Conservation (phyloP, 1,140 invertebrate species). For the Carposina sasakii region DNA sequence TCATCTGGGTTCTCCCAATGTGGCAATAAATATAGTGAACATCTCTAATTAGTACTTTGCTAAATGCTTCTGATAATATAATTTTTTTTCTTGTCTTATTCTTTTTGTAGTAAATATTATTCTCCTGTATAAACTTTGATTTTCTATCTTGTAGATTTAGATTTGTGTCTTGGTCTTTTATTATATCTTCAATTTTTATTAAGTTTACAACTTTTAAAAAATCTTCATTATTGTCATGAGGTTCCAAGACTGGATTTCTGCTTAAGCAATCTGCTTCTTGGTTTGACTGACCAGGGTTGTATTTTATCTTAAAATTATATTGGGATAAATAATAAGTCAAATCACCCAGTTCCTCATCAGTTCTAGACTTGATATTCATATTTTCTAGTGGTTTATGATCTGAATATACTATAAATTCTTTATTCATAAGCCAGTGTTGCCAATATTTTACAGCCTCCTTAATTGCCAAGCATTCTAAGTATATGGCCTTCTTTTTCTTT, state of each 20-base stretch:
- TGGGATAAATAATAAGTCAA: no score
- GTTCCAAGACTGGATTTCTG: constrained; percentile 17
- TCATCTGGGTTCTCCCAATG: constrained; percentile 6
- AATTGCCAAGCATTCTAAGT: constrained; percentile 34
- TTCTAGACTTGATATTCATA: constrained; percentile 35
- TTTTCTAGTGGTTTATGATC: constrained; percentile 47
- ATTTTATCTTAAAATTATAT: no score
- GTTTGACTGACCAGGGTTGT: no score
- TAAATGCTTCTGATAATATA: constrained; percentile 11
- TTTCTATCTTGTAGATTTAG: neutral
- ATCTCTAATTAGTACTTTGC: constrained; percentile 5
- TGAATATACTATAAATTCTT: constrained; percentile 34
- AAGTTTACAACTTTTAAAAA: constrained; percentile 12
- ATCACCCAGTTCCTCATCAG: no score
- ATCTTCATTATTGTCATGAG: constrained; percentile 6
- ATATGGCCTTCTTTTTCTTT: constrained; percentile 30
- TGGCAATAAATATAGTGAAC: constrained; percentile 1
- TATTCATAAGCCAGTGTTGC: constrained; percentile 42
- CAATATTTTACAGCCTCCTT: constrained; percentile 57
- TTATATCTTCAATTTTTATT: constrained; percentile 16
- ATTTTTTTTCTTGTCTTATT: constrained; percentile 13
- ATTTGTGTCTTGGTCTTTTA: constrained; percentile 11
- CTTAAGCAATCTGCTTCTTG: constrained; percentile 16
- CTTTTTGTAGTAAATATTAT: constrained; percentile 27
- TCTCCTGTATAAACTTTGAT: constrained; percentile 18